Percentiles rank a stretch among this genome's conserved stretches.
Conservation (phyloP, 2,797 vertebrate species). For the Enteromius thamalakanensis region DNA sequence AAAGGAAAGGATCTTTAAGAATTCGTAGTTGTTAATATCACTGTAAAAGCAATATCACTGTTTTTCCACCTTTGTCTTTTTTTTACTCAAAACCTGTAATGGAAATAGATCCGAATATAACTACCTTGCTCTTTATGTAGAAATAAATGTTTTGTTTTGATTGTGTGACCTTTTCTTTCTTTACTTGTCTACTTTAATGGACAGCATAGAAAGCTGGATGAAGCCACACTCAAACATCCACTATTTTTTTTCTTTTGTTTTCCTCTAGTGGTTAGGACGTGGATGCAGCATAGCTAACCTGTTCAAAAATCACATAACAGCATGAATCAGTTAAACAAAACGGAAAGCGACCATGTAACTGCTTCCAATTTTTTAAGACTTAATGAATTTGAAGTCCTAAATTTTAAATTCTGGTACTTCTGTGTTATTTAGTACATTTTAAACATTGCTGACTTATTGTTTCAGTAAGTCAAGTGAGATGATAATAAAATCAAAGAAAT, state of each 20-base stretch:
- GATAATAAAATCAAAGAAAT: constrained; percentile 1
- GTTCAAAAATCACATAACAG: constrained; percentile 9
- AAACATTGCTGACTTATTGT: background rate
- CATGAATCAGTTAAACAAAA: constrained; percentile 20
- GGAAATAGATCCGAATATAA: background rate
- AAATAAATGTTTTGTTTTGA: constrained; percentile 31
- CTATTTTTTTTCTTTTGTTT: background rate
- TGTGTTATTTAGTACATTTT: background rate
- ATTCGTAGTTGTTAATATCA: background rate
- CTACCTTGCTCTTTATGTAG: background rate
- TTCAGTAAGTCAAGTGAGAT: background rate
- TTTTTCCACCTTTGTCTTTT: background rate
- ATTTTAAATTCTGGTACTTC: background rate
- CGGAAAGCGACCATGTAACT: background rate
- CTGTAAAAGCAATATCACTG: background rate
- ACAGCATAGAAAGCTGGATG: background rate
- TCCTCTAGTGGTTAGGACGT: background rate
- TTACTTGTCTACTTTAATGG: background rate
- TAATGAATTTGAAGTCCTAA: background rate
- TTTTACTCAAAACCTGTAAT: background rate
- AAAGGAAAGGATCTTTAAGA: background rate
- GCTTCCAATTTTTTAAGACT: background rate
- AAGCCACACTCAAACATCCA: background rate
- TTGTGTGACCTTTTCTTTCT: background rate
- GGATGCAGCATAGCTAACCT: background rate